Evolutionary conservation across 92 coral and sea anemone genomes (phyloP).

Genomic region (Chrysogorgia sp.): DNA sequence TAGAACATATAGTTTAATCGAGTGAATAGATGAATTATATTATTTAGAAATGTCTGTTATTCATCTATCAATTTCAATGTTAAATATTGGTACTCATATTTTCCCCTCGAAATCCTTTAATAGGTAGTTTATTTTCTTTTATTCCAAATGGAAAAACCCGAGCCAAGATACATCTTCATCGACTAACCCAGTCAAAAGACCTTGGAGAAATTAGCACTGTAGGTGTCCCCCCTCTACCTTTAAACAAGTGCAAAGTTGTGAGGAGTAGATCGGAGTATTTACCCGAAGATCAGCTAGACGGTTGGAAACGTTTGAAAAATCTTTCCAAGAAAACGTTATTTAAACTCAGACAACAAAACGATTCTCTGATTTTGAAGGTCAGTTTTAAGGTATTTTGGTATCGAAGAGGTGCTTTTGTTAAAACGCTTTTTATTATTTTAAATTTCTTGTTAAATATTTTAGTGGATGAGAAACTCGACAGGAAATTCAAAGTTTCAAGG

Average conservation of each 20-base stretch:
- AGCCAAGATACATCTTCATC: background rate
- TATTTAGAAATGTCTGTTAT: too few species aligned
- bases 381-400: background rate
- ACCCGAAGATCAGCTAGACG: background rate
- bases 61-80: too few species aligned
- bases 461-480: background rate
- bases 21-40: too few species aligned
- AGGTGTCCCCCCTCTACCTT: background rate
- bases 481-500: slow-evolving; percentile 27
- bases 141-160: background rate
- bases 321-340: background rate
- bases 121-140: slow-evolving; percentile 20
- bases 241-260: background rate
- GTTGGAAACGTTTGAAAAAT: background rate
- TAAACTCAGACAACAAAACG: background rate
- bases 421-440: background rate
- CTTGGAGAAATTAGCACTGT: slow-evolving; percentile 4
- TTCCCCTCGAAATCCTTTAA: background rate
- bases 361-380: background rate
- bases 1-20: too few species aligned
- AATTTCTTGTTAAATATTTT: background rate
- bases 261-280: slow-evolving; percentile 3
- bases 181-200: slow-evolving; percentile 10
- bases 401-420: background rate
- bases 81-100: background rate